A percentile compares a stretch with the other conserved stretches of the same genome.
Conservation (phyloP, 2,113 vertebrate species). For the Raja brachyura region DNA sequence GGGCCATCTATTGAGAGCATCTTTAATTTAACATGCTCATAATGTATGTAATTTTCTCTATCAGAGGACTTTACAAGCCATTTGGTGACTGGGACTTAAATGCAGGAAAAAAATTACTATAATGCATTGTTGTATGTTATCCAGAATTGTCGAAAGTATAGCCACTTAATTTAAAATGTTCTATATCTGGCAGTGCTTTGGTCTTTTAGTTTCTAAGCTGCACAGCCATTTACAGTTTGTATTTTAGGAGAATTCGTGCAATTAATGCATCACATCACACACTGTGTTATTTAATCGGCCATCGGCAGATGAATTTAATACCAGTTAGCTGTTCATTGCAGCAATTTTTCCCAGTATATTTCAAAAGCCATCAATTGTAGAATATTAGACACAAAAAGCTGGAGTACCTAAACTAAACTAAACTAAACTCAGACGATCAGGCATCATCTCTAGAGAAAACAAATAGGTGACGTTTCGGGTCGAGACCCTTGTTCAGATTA, state of each 20-base stretch:
- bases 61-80: slow-evolving; percentile 33
- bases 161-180: slow-evolving; percentile 32
- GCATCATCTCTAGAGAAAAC: too few species aligned
- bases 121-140: slow-evolving; percentile 32
- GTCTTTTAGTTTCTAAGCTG: background rate
- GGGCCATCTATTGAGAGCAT: background rate
- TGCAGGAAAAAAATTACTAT: slow-evolving; percentile 8
- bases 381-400: too few species aligned
- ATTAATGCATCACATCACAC: background rate
- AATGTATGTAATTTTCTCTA: slow-evolving; percentile 36
- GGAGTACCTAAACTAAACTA: too few species aligned
- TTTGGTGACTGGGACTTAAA: slow-evolving; percentile 29
- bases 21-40: slow-evolving; percentile 22
- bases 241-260: background rate
- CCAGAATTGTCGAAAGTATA: slow-evolving; percentile 2
- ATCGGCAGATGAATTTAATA: background rate
- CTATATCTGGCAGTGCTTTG: slow-evolving; percentile 25
- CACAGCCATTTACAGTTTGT: slow-evolving; percentile 12
- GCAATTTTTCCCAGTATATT: background rate
- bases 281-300: background rate
- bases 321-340: background rate
- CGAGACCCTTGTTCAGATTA: too few species aligned
- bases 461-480: too few species aligned
- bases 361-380: background rate
- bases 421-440: too few species aligned